Base-by-base conservation (phyloP, 2,113 vertebrate species). In the Takifugu bimaculatus region DNA sequence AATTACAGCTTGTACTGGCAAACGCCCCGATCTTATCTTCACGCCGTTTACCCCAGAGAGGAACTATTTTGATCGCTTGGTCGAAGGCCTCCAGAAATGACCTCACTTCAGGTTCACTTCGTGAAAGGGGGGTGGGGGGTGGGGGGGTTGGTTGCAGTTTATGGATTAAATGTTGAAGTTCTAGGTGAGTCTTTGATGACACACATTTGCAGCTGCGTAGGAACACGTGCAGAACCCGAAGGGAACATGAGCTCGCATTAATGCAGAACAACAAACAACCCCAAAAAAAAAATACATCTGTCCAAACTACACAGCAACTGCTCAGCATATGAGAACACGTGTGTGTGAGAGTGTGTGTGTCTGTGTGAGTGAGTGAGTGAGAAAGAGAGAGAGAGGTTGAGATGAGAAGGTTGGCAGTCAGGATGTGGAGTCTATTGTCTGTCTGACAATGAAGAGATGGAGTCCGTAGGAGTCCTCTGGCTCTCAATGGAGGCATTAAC, bases 401-500 rank as follows among this genome's bases (percentile, higher is more conserved):
- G 75, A 83, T 74, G 35, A 10, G 77, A 65, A 84, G 75, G 74
- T 70, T 35, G 75, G 65, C 56, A 25, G 50, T 78, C 74, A 87
- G 85, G 89, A 88, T 89, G 85, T 71, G 78, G 78, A 75, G 70
- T 74, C 87, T 53, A 89, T 91, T 91, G 89, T 91, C 76, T 70
- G 56, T 44, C 27, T 29, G 44, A 92, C 90, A 92, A 90, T 89
- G 72, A 86, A 84, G 87, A 90, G 87, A 88, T 88, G 54, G 62
- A 70, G 79, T 74, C 84, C 55, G 83, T 82, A 86, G 89, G 87
- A 87, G 85, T 79, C 79, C 80, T 82, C 72, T 77, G 75, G 74
- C 70, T 82, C 86, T 90, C 83, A 90, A 88, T 87, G 65, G 85
- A 82, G 68, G 83, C 70, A 83, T 88, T 88, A 90, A 90, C 89